Conservation (phyloP, 2,113 vertebrate species). For the Callochromis pleurospilus region DNA sequence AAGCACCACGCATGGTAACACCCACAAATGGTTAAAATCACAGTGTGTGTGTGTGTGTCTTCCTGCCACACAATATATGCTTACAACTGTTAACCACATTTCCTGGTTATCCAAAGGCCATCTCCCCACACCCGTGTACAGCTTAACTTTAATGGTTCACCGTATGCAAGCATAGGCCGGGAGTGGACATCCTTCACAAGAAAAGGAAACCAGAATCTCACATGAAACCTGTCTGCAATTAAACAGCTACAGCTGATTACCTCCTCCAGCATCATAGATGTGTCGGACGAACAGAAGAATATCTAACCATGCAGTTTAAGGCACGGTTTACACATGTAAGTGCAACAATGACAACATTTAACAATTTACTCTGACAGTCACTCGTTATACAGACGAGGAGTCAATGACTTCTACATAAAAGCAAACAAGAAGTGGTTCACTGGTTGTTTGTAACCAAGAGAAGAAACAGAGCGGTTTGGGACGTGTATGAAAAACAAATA, state of each 20-base stretch:
- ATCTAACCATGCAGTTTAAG: neutral
- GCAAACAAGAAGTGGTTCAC: neutral
- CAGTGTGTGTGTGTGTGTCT: neutral
- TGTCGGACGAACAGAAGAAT: neutral
- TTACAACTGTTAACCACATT: neutral
- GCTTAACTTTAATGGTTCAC: neutral
- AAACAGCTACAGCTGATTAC: neutral
- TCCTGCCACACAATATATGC: neutral
- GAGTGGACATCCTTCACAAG: neutral
- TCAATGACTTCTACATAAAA: neutral
- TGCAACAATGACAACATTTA: neutral
- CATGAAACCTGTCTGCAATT: fast-evolving
- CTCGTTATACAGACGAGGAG: neutral
- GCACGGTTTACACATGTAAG: neutral
- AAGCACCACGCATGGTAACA: neutral
- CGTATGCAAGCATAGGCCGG: fast-evolving
- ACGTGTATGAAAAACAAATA: neutral
- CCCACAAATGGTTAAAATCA: neutral
- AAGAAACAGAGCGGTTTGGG: neutral
- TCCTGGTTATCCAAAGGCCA: neutral
- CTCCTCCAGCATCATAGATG: neutral
- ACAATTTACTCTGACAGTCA: neutral
- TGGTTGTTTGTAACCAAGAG: neutral
- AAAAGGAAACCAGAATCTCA: neutral
- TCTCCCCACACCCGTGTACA: fast-evolving